Percentiles rank a stretch among this genome's conserved stretches.
Conservation (phyloP, 2,797 vertebrate genomes). For the Gephyroberyx darwinii region DNA sequence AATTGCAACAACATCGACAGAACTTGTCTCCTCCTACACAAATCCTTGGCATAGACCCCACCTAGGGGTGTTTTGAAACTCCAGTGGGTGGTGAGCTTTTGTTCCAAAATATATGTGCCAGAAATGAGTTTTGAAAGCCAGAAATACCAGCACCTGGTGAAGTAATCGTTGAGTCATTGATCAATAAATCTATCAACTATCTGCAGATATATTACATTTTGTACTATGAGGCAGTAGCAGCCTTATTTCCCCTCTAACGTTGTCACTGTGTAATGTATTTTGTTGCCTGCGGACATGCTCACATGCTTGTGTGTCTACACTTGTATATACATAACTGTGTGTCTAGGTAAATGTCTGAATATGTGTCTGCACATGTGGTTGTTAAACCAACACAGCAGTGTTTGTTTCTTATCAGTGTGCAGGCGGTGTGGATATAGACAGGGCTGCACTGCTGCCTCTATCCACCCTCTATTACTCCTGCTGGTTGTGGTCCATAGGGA, state of each 20-base stretch:
- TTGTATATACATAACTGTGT: background rate
- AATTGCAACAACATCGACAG: too few species aligned
- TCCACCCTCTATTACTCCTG: conserved; percentile 19
- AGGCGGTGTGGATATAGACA: conserved; percentile 2
- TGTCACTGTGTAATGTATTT: background rate
- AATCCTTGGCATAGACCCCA: too few species aligned
- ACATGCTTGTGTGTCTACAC: background rate
- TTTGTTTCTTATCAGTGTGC: conserved; percentile 11
- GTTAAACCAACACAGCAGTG: background rate
- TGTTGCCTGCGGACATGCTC: background rate
- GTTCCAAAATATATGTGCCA: background rate
- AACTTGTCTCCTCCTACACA: too few species aligned
- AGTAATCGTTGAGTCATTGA: too few species aligned
- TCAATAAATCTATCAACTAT: too few species aligned
- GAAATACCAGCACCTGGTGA: too few species aligned
- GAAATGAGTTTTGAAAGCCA: background rate
- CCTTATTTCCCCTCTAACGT: too few species aligned
- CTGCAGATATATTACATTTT: too few species aligned
- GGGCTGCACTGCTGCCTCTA: conserved; percentile 4
- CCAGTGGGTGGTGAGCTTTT: too few species aligned
- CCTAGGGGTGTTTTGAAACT: too few species aligned
- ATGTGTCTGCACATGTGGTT: background rate
- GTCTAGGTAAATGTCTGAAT: background rate
- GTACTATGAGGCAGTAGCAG: too few species aligned
- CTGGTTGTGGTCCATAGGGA: conserved; percentile 43